Percentiles rank a stretch among this genome's conserved stretches.
Conservation (phyloP, 2,113 vertebrate genomes). For the Callopanchax toddi region DNA sequence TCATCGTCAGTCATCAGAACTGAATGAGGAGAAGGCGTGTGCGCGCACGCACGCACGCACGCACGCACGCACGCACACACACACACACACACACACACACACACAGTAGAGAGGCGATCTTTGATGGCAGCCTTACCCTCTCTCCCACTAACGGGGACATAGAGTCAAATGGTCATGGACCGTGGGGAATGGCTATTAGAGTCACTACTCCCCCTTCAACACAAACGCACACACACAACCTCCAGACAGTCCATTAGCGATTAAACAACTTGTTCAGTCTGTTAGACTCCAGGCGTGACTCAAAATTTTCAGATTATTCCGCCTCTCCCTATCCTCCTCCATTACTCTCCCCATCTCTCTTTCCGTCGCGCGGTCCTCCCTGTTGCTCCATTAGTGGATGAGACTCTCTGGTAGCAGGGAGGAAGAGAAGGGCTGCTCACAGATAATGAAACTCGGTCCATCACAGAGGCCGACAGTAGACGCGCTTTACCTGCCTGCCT, state of each 20-base stretch:
- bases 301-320: slow-evolving; percentile 39
- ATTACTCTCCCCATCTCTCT: slow-evolving; percentile 3
- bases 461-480: slow-evolving; percentile 17
- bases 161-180: slow-evolving; percentile 48
- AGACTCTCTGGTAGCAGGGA: background rate
- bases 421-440: slow-evolving; percentile 13
- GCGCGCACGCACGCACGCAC: slow-evolving; percentile 11
- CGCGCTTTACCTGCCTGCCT: slow-evolving; percentile 22
- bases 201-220: slow-evolving; percentile 38
- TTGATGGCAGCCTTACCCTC: slow-evolving; percentile 38
- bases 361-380: background rate
- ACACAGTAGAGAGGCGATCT: slow-evolving; percentile 14
- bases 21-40: slow-evolving; percentile 16
- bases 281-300: slow-evolving; percentile 39
- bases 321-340: background rate
- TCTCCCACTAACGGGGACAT: slow-evolving; percentile 35
- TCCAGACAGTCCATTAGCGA: slow-evolving; percentile 56
- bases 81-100: slow-evolving; percentile 6
- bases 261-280: slow-evolving; percentile 46
- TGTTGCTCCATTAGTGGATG: slow-evolving; percentile 51
- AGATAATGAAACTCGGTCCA: slow-evolving; percentile 54
- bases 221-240: slow-evolving; percentile 5
- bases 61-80: slow-evolving; percentile 5
- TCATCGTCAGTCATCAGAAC: slow-evolving; percentile 52
- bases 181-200: slow-evolving; percentile 34